Percentiles rank a stretch among this genome's conserved stretches.
These are phyloP conservation scores for Macrobrachium nipponense DNA, from an alignment of 1,140 invertebrate species.

Conservation along the genomic window DNA sequence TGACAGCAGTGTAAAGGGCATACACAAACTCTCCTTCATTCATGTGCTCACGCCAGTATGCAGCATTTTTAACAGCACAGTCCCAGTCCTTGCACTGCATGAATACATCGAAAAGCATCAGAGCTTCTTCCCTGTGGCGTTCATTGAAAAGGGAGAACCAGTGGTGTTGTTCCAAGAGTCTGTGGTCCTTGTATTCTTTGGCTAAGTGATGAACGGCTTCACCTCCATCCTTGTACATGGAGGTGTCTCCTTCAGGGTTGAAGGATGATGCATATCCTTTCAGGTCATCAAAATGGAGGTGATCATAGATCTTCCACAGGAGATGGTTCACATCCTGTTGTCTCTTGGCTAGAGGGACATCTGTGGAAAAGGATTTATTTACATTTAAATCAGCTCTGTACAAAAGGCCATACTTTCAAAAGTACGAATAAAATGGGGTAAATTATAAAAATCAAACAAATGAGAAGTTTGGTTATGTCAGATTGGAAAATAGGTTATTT, in stretches of 20 bases:
- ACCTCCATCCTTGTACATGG: conserved; percentile 18
- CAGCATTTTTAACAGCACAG: conserved; percentile 4
- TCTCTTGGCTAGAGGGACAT: too few relatives aligned
- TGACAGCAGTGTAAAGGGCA: conserved; percentile 32
- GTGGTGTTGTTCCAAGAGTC: conserved; percentile 23
- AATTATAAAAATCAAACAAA: too few relatives aligned
- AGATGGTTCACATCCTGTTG: too few relatives aligned
- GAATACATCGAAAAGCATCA: conserved; percentile 29
- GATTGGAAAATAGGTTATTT: too few relatives aligned
- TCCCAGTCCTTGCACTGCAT: conserved; percentile 31
- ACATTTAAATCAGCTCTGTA: too few relatives aligned
- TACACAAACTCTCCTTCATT: conserved; percentile 37
- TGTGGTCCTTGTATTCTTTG: not conserved
- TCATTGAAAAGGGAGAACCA: conserved; percentile 49
- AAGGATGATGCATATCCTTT: conserved; percentile 16
- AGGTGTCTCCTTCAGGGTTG: conserved; percentile 15
- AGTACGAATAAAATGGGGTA: too few relatives aligned
- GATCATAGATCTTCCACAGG: not conserved
- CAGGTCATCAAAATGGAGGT: conserved; percentile 23
- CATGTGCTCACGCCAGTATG: conserved; percentile 33
- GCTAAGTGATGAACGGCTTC: conserved; percentile 6
- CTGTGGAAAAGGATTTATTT: too few relatives aligned
- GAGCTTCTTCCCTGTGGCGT: conserved; percentile 30
- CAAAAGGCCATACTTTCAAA: too few relatives aligned
- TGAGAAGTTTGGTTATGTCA: too few relatives aligned